Conservation (phyloP, 2,113 vertebrate genomes). For the Gorilla gorilla region DNA sequence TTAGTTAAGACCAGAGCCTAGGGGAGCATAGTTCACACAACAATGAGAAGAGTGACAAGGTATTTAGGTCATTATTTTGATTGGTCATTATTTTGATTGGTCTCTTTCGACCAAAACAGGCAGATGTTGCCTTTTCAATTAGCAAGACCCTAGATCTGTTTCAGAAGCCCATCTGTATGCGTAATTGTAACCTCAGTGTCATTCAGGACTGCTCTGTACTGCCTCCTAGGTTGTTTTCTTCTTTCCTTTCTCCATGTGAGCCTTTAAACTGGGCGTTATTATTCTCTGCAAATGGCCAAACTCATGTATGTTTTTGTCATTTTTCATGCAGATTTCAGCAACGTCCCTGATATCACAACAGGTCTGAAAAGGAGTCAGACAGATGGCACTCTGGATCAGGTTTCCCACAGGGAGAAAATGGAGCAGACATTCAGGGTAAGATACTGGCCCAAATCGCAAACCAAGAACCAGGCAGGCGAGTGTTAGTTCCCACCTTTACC, state of each 20-base stretch:
- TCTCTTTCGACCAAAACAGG: neutral
- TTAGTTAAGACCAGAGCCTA: neutral
- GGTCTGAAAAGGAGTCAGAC: conserved; percentile 86
- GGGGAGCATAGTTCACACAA: neutral
- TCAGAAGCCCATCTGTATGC: neutral
- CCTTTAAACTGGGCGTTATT: neutral
- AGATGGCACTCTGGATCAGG: conserved; percentile 85
- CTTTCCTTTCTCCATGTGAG: neutral
- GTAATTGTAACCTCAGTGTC: accelerated
- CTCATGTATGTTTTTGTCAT: conserved; percentile 34
- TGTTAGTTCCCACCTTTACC: neutral
- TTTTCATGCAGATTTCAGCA: conserved; percentile 85
- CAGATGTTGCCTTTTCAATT: neutral
- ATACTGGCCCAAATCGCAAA: neutral
- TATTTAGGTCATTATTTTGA: neutral
- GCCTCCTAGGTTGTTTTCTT: neutral
- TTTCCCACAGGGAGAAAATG: conserved; percentile 73
- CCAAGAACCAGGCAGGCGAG: neutral
- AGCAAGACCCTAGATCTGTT: neutral
- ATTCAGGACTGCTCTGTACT: accelerated
- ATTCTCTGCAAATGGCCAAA: neutral
- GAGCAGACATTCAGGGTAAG: conserved; percentile 87
- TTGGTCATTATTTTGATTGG: neutral
- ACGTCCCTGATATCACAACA: conserved; percentile 85
- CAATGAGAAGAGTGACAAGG: neutral